Conservation (phyloP, 2,888 invertebrate species). For the Drosophila anomalipes region DNA sequence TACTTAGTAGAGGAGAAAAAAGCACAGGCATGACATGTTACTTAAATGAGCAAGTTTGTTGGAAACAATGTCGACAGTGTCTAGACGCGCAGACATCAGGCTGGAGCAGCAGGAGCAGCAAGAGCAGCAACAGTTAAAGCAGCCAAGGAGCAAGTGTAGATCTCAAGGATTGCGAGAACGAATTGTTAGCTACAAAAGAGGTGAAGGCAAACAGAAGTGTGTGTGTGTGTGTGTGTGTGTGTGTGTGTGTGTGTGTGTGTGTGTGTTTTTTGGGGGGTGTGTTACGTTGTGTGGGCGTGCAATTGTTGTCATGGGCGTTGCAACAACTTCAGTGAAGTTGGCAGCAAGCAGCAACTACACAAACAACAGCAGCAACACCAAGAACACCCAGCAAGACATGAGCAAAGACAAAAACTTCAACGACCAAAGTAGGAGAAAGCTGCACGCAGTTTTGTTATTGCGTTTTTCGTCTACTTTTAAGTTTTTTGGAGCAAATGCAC, state of each 20-base stretch:
- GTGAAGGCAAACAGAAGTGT: slow-evolving; percentile 43
- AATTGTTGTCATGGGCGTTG: slow-evolving; percentile 70
- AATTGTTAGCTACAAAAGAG: slow-evolving; percentile 14
- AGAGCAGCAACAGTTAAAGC: slow-evolving; percentile 44
- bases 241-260: background rate
- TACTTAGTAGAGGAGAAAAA: slow-evolving; percentile 37
- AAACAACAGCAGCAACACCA: slow-evolving; percentile 28
- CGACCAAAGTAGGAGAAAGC: slow-evolving; percentile 44
- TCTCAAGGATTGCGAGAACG: slow-evolving; percentile 32
- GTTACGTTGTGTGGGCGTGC: slow-evolving; percentile 33
- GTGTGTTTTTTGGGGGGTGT: background rate
- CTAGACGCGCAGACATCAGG: slow-evolving; percentile 66
- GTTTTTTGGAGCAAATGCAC: slow-evolving; percentile 42
- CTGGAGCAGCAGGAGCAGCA: slow-evolving; percentile 36
- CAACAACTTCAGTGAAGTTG: slow-evolving; percentile 75
- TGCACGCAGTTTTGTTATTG: slow-evolving; percentile 60
- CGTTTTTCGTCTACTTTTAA: slow-evolving; percentile 59
- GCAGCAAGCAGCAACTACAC: slow-evolving; percentile 44
- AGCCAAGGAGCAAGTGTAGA: slow-evolving; percentile 33
- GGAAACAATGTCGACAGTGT: slow-evolving; percentile 83
- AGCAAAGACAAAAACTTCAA: slow-evolving; percentile 60
- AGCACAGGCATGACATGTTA: slow-evolving; percentile 73
- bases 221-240: slow-evolving; percentile 5
- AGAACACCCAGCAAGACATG: slow-evolving; percentile 27
- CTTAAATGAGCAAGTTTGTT: slow-evolving; percentile 80